A percentile compares a stretch with the other conserved stretches of the same genome.
These are phyloP conservation scores for Therioaphis trifolii DNA, from an alignment of 2,888 invertebrate genomes.

Conservation along the genomic window DNA sequence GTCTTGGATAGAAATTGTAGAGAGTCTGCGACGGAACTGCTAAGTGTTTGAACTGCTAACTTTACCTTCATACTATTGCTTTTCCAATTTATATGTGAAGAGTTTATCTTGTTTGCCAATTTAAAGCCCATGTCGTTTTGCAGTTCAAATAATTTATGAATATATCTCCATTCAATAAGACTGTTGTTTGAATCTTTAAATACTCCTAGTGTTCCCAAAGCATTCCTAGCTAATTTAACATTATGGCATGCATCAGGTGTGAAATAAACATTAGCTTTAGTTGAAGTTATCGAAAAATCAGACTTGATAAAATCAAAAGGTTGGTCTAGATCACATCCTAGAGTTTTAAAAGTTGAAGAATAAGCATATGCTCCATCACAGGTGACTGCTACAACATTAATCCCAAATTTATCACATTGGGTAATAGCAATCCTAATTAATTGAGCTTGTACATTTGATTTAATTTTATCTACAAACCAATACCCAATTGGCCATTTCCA, in stretches of 20 bases:
- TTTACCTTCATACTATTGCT: constrained; percentile 20
- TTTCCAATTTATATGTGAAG: background rate
- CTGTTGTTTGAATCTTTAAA: background rate
- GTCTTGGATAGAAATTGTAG: too few relatives aligned
- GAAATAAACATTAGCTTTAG: background rate
- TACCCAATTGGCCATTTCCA: constrained; percentile 22
- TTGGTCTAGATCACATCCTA: constrained; percentile 8
- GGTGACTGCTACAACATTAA: background rate
- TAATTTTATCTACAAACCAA: background rate
- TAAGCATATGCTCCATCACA: background rate
- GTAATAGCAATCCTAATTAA: background rate
- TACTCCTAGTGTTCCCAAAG: background rate
- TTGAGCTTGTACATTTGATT: background rate
- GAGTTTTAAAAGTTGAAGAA: background rate
- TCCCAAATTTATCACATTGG: background rate
- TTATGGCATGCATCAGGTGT: constrained; percentile 18
- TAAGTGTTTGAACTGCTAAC: background rate
- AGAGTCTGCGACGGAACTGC: background rate
- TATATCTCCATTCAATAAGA: constrained; percentile 21
- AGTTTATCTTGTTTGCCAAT: background rate
- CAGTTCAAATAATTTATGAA: background rate
- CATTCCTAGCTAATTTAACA: constrained; percentile 27
- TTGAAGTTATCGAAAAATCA: background rate
- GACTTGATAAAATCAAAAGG: background rate
- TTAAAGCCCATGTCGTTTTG: background rate